A percentile compares a stretch with the other conserved stretches of the same genome.
Evolutionary conservation across 1,140 invertebrate genomes (phyloP).

Genomic region (Euschistus heros): DNA sequence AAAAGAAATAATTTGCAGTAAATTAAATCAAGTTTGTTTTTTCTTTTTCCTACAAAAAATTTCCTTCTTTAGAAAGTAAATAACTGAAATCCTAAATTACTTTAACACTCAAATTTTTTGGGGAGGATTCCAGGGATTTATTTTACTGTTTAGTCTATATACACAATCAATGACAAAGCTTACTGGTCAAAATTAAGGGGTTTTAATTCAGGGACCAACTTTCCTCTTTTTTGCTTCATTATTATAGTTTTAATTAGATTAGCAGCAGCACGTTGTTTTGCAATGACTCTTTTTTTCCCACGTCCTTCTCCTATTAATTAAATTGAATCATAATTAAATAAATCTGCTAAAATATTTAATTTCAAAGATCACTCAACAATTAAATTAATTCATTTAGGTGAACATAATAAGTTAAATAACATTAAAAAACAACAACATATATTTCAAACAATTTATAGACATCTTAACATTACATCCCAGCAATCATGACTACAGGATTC

Average conservation of each 20-base stretch:
- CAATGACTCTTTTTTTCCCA: constrained; percentile 10
- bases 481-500: constrained; percentile 62
- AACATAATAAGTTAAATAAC: too few species aligned
- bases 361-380: constrained; percentile 85
- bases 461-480: background rate
- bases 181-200: background rate
- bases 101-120: background rate
- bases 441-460: too few species aligned
- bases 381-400: too few species aligned
- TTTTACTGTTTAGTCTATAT: background rate
- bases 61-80: too few species aligned
- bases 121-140: background rate
- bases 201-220: background rate
- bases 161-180: background rate
- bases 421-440: too few species aligned
- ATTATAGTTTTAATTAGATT: constrained; percentile 6
- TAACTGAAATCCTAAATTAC: too few species aligned
- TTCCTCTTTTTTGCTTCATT: background rate
- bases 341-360: background rate
- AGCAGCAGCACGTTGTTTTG: constrained; percentile 20
- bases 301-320: constrained; percentile 16
- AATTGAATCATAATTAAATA: background rate
- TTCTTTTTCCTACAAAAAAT: too few species aligned
- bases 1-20: too few species aligned
- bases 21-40: too few species aligned